Base-by-base conservation (phyloP, 2,113 vertebrate species). In the Nipponia nippon region DNA sequence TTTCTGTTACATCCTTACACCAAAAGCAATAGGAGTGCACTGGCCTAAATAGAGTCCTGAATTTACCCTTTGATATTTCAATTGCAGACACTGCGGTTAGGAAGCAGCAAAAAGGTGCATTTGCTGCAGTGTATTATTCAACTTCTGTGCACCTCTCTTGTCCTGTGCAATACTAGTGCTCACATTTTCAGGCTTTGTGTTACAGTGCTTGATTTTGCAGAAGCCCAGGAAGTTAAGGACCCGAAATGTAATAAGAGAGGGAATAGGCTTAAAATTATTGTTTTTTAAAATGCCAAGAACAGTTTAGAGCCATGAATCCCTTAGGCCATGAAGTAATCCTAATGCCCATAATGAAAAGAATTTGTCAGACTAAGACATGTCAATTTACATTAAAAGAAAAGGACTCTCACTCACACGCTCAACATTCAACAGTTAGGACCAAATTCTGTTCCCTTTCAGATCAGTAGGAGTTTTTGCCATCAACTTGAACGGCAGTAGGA, bases 271-370 rank as follows among this genome's bases (percentile, higher is more conserved):
- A 46, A 91, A 91, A 87, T 71, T 95, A 69, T 91, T 92, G 25
- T 86, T 94, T 94, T 93, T 90, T 53, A 2, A 83, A 96, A 91
- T 79, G 62, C 29, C 62, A 95, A 84, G 16, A 81, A 69, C 27
- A 61, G 29, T 94, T 96, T 90, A 89, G 76, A 95, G 22, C 42
- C 66, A 69, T 56, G 52, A 84, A 85, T 72, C 58, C 81, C 40
- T 87, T 89, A 92, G 88, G 72, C 47, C 62, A 83, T 89, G n/a
- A 75, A 87, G 62, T 67, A 90, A 95, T 92, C 72, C 66, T 77
- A n/a, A 70, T 20, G 26, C 40, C 76, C 32, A 34, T 92, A 97
- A 97, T 94, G 83, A 96, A 95, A 94, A 96, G n/a, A 89, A 67
- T 95, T 96, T 95, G 52, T 88, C 83, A 93, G 79, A 71, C 15